Percentiles rank a stretch among this genome's conserved stretches.
Evolutionary conservation across 2,113 vertebrate genomes (phyloP).

Genomic region (Thunnus maccoyii): DNA sequence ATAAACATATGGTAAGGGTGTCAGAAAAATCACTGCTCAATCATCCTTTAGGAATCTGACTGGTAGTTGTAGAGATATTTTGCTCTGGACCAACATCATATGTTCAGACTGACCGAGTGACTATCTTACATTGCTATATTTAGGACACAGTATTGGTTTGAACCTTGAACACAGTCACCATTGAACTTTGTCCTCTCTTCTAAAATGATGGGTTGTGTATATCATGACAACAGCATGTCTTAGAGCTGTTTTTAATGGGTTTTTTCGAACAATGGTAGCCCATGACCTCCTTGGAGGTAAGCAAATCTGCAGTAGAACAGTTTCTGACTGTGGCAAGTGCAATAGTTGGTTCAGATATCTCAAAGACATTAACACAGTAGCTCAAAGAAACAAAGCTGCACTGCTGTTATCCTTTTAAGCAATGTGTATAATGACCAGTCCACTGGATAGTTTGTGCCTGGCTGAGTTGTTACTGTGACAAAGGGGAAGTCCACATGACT

Average conservation of each 20-base stretch:
- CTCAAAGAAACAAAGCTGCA: conserved; percentile 26
- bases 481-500: conserved; percentile 52
- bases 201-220: background rate
- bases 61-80: no score
- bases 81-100: background rate
- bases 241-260: conserved; percentile 5
- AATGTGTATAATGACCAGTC: conserved; percentile 6
- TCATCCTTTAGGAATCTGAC: no score
- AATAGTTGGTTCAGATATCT: conserved; percentile 8
- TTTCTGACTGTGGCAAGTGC: background rate
- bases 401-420: conserved; percentile 40
- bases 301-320: background rate
- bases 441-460: conserved; percentile 31
- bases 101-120: background rate
- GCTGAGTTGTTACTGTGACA: conserved; percentile 46
- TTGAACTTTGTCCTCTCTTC: background rate
- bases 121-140: background rate
- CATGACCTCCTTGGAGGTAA: background rate
- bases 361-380: conserved; percentile 28
- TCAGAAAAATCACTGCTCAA: no score
- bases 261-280: background rate
- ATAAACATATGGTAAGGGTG: no score
- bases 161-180: background rate
- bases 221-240: background rate
- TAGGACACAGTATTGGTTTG: background rate